These are phyloP conservation scores for Huso huso DNA, from an alignment of 2,797 vertebrate species.

Conservation along the genomic window DNA sequence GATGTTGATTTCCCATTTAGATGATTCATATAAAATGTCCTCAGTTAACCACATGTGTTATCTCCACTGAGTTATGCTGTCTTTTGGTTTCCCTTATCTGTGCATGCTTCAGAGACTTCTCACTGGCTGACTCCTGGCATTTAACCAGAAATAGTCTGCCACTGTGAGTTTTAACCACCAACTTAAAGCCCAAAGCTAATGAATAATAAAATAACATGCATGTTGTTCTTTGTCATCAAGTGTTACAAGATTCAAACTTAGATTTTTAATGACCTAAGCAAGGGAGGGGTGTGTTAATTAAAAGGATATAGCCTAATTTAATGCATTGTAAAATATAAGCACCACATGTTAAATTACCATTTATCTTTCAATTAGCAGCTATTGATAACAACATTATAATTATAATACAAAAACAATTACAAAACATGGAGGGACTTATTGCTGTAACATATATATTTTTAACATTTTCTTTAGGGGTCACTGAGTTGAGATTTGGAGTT, in stretches of 20 bases:
- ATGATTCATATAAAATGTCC: constrained; percentile 10
- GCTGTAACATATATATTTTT: no score
- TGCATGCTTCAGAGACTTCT: constrained; percentile 52
- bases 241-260: constrained; percentile 48
- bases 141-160: constrained; percentile 48
- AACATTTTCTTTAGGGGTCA: no score
- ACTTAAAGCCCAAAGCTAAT: constrained; percentile 43
- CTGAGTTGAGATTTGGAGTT: no score
- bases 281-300: constrained; percentile 13
- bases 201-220: constrained; percentile 54
- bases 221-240: constrained; percentile 64
- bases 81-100: constrained; percentile 29
- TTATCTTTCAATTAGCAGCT: no score
- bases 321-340: no score
- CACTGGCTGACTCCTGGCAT: constrained; percentile 55
- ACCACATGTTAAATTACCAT: no score
- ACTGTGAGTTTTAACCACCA: constrained; percentile 47
- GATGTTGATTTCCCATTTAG: constrained; percentile 13
- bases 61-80: constrained; percentile 46
- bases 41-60: constrained; percentile 31
- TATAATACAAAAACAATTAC: no score
- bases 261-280: constrained; percentile 26
- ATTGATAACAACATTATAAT: no score
- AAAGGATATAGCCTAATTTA: no score
- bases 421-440: no score